Base-by-base conservation (phyloP, 2,797 vertebrate genomes). In the Sitta carolinensis region DNA sequence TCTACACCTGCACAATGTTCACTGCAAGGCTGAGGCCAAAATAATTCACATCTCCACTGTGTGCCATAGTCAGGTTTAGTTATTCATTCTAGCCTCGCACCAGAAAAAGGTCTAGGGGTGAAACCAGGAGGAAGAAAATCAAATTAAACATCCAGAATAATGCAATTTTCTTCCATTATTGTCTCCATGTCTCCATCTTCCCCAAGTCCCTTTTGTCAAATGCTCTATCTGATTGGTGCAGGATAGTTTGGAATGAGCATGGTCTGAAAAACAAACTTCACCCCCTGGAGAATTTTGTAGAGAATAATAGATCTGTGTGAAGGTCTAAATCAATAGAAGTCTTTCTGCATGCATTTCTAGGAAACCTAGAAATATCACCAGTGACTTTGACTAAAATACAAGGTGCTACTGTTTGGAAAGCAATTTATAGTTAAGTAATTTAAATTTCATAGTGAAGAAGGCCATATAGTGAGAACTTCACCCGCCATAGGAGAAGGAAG, bases 381-480 rank as follows among this genome's bases (percentile, higher is more conserved):
- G n/a, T 76, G 90, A 91, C 94, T 96, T 82, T 47, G 92, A 79
- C 89, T 87, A 38, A 89, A 95, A 89, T 69, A 89, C 80, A 93
- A 84, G 64, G 30, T 93, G 89, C 87, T 36, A 52, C 36, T 79
- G 43, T 86, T 96, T 84, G 66, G 86, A 92, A 95, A 94, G 73
- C 87, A 84, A 94, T 95, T 94, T 94, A 66, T 92, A 84, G 85
- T 90, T 90, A 91, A 94, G 87, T 75, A 84, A 93, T 95, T 96
- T 95, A 72, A 87, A 96, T 93, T 95, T 88, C 51, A 61, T 77
- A 82, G 76, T 0, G 3, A 89, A 90, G 87, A 69, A 77, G 57
- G 54, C 59, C n/a, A 48, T 74, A 66, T 8, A 92, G 50, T 79
- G 32, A 90, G 83, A 93, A 89, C 61, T 51, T 87, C 48, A 66